phyloP scores from a whole-genome alignment of 1,140 invertebrate genomes.

The Papilio helenus region DNA sequence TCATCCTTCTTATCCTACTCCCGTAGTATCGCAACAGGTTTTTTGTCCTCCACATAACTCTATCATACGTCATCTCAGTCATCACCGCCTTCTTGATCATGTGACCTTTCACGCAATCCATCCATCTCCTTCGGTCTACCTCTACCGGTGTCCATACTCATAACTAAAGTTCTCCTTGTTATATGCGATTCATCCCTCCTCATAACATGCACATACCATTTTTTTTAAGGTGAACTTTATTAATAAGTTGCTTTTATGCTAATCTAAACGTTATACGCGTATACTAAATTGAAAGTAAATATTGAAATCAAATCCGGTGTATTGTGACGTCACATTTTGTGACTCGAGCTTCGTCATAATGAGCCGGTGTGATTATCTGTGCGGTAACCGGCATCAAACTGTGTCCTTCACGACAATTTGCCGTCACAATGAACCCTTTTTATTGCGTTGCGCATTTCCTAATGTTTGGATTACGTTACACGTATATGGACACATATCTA shows the following conservation, averaged over 20 bases:
- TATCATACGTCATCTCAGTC: too few relatives aligned
- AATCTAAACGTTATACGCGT: not conserved
- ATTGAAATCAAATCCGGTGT: not conserved
- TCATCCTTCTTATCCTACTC: too few relatives aligned
- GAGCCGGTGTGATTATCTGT: slow-evolving; percentile 9
- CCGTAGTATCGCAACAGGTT: too few relatives aligned
- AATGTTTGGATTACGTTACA: not conserved
- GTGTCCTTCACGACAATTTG: not conserved
- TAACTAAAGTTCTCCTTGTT: too few relatives aligned
- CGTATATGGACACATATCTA: not conserved
- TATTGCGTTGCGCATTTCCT: slow-evolving; percentile 23
- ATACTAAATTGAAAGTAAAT: not conserved
- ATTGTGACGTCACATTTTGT: not conserved
- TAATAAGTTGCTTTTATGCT: not conserved
- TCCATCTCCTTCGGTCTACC: too few relatives aligned
- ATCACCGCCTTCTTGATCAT: too few relatives aligned
- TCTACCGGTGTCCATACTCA: too few relatives aligned
- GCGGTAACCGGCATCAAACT: slow-evolving; percentile 14
- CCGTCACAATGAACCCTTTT: slow-evolving; percentile 9
- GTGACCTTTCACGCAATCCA: too few relatives aligned
- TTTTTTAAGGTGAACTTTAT: too few relatives aligned
- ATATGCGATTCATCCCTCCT: too few relatives aligned
- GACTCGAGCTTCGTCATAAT: not conserved
- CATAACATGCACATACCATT: too few relatives aligned
- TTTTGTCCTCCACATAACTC: too few relatives aligned